A percentile compares a stretch with the other conserved stretches of the same genome.
Evolutionary conservation across 92 coral and sea anemone genomes (phyloP).

Genomic region (Actinernus sp.): DNA sequence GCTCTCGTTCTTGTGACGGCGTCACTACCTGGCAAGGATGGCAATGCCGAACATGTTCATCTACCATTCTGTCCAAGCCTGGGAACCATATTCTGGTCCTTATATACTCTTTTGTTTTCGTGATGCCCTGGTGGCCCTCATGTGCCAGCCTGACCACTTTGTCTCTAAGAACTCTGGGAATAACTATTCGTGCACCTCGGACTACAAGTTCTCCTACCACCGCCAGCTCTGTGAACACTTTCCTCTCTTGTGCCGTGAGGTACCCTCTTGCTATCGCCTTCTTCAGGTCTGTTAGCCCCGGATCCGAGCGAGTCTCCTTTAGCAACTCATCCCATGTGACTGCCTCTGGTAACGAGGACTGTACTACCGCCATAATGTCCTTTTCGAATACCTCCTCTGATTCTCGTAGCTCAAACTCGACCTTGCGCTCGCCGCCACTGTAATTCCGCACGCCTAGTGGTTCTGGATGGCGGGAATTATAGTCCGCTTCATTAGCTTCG

Average conservation of each 20-base stretch:
- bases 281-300: conserved; percentile 35
- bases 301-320: too few relatives aligned
- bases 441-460: too few relatives aligned
- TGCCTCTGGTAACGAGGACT: too few relatives aligned
- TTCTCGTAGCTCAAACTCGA: too few relatives aligned
- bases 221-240: conserved; percentile 41
- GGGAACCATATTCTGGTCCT: conserved; percentile 40
- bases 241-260: conserved; percentile 10
- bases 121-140: conserved; percentile 40
- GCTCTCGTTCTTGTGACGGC: conserved; percentile 3
- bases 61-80: conserved; percentile 38
- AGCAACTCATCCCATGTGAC: too few relatives aligned
- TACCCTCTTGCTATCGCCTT: conserved; percentile 31
- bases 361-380: too few relatives aligned
- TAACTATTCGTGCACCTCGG: conserved; percentile 17
- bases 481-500: too few relatives aligned
- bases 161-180: conserved; percentile 28
- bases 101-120: conserved; percentile 31
- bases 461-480: too few relatives aligned
- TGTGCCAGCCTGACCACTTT: conserved; percentile 51
- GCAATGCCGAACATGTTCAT: conserved; percentile 35
- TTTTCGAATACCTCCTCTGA: too few relatives aligned
- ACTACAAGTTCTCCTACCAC: conserved; percentile 42
- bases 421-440: too few relatives aligned
- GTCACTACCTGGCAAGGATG: conserved; percentile 54